phyloP scores from a whole-genome alignment of 2,797 vertebrate genomes.

The Lophius americanus region DNA sequence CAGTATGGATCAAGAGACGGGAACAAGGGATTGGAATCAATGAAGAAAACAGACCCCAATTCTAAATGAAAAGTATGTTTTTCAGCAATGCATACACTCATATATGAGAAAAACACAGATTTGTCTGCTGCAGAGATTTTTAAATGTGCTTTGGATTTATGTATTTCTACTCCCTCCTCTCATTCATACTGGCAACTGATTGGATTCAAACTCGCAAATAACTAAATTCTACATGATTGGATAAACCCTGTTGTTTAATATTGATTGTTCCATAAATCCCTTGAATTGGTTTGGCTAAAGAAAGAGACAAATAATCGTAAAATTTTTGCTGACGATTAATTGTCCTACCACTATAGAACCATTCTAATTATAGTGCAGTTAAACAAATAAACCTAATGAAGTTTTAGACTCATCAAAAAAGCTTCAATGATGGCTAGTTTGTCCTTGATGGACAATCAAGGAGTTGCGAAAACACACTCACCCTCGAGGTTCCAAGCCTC shows the following conservation, averaged over 20 bases:
- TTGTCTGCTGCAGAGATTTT: background rate
- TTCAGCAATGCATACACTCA: background rate
- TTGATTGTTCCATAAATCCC: background rate
- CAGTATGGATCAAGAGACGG: conserved; percentile 44
- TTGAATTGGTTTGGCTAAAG: background rate
- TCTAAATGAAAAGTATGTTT: conserved; percentile 12
- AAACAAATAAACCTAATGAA: no score
- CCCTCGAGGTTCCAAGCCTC: conserved; percentile 92
- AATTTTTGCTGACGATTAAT: no score
- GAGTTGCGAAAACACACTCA: conserved; percentile 52
- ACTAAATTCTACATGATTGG: background rate
- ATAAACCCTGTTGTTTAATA: background rate
- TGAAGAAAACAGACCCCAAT: conserved; percentile 49
- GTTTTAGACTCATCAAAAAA: no score
- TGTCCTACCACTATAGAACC: no score
- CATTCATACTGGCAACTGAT: conserved; percentile 1
- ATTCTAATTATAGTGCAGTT: no score
- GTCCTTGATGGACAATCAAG: background rate
- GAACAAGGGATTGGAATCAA: conserved; percentile 62
- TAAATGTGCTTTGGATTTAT: conserved; percentile 2
- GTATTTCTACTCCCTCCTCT: background rate
- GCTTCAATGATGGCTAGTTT: no score
- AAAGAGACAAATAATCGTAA: background rate
- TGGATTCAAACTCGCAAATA: conserved; percentile 5
- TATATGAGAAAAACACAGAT: no score